These are phyloP conservation scores for Hoplodrina blanda DNA, from an alignment of 2,888 invertebrate genomes.

Conservation along the genomic window DNA sequence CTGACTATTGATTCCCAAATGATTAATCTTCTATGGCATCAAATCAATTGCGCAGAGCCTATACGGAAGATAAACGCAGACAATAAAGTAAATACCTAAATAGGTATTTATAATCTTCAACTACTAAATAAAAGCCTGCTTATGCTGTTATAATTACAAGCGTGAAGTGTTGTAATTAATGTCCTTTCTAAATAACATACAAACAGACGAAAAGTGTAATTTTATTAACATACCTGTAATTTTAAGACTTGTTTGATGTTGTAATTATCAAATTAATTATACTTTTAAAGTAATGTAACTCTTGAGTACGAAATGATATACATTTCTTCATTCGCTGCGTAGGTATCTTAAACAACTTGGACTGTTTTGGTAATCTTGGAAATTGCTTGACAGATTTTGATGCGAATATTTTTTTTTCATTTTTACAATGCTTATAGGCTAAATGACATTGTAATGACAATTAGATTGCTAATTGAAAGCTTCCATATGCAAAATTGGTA, in stretches of 20 bases:
- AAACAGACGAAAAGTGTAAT: slow-evolving; percentile 24
- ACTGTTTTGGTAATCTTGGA: slow-evolving; percentile 5
- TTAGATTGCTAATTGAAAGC: too few relatives aligned
- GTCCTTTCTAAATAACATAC: slow-evolving; percentile 54
- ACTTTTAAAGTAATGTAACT: slow-evolving; percentile 48
- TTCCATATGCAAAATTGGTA: too few relatives aligned
- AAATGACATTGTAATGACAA: too few relatives aligned
- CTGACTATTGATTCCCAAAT: too few relatives aligned
- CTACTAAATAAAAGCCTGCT: background rate
- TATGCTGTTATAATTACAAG: background rate
- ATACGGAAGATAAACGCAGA: too few relatives aligned
- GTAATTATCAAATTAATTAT: slow-evolving; percentile 57
- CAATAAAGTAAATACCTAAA: too few relatives aligned
- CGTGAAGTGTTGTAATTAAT: slow-evolving; percentile 22
- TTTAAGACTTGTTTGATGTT: slow-evolving; percentile 33
- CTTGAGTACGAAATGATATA: slow-evolving; percentile 22
- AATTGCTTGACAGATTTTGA: background rate
- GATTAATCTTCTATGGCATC: too few relatives aligned
- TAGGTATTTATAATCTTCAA: too few relatives aligned
- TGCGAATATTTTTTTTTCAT: background rate
- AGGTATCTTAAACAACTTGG: slow-evolving; percentile 5
- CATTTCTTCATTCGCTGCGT: slow-evolving; percentile 33
- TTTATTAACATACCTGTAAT: slow-evolving; percentile 45
- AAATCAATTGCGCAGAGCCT: too few relatives aligned
- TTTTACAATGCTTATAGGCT: too few relatives aligned